phyloP scores from a whole-genome alignment of 35 echinoderm and acorn worm genomes.

The Lytechinus variegatus region DNA sequence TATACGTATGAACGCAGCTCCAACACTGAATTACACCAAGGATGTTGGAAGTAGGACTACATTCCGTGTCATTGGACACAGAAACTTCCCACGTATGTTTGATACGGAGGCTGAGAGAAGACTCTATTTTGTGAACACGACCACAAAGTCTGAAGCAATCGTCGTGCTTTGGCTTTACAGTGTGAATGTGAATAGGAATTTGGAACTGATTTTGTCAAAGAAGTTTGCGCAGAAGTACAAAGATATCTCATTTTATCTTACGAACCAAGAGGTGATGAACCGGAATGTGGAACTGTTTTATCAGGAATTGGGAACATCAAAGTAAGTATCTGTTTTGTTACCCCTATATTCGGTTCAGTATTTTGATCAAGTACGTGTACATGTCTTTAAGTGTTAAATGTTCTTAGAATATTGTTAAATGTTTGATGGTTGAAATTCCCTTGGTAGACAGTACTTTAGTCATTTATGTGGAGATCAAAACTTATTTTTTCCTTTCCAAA shows the following conservation, averaged over 20 bases:
- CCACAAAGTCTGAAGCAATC: conserved; percentile 71
- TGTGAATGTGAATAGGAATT: conserved; percentile 65
- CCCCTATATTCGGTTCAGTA: too few relatives aligned
- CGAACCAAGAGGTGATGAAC: conserved; percentile 67
- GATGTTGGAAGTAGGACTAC: conserved; percentile 88
- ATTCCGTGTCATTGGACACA: conserved; percentile 79
- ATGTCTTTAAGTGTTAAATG: too few relatives aligned
- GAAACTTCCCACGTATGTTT: conserved; percentile 90
- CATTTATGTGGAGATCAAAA: too few relatives aligned
- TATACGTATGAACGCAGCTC: conserved; percentile 88
- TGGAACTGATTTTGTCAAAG: conserved; percentile 54
- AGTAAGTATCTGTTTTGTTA: conserved; percentile 48
- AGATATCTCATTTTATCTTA: conserved; percentile 56
- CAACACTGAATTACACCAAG: conserved; percentile 60
- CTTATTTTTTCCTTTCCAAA: too few relatives aligned
- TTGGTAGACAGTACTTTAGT: too few relatives aligned
- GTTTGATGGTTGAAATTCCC: too few relatives aligned
- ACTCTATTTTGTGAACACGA: conserved; percentile 62
- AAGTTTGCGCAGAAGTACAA: conserved; percentile 56
- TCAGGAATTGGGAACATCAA: conserved; percentile 73
- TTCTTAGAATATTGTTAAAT: too few relatives aligned
- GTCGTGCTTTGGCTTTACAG: conserved; percentile 72
- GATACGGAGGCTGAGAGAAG: conserved; percentile 60
- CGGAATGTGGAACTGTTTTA: conserved; percentile 76
- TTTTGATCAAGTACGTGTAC: too few relatives aligned